Conservation (phyloP, 2,113 vertebrate genomes). For the Conger conger region DNA sequence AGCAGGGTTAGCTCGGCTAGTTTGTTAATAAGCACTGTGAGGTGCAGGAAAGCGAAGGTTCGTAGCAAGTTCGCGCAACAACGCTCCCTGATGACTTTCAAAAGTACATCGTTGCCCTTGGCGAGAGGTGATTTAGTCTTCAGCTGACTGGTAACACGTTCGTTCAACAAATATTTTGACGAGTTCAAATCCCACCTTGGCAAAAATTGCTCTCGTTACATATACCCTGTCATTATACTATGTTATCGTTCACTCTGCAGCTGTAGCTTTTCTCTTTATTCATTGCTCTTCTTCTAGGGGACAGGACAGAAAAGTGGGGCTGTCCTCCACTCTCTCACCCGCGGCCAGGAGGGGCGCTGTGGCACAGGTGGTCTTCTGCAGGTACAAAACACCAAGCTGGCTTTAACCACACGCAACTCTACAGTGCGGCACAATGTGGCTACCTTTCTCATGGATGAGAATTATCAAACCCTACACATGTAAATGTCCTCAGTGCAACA, state of each 20-base stretch:
- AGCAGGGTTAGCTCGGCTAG: too few species aligned
- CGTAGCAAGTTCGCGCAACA: too few species aligned
- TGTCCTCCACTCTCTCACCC: slow-evolving; percentile 45
- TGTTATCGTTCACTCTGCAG: background rate
- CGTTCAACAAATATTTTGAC: too few species aligned
- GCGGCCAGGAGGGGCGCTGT: slow-evolving; percentile 29
- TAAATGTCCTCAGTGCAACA: background rate
- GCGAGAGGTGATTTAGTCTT: too few species aligned
- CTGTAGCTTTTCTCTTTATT: background rate
- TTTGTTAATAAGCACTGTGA: too few species aligned
- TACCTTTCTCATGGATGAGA: background rate
- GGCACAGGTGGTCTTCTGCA: slow-evolving; percentile 41
- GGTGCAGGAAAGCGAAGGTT: too few species aligned
- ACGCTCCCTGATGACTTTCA: too few species aligned
- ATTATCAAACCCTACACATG: background rate
- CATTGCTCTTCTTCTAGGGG: slow-evolving; percentile 37
- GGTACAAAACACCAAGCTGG: slow-evolving; percentile 39
- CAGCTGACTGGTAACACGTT: too few species aligned
- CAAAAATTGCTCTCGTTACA: too few species aligned
- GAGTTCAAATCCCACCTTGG: too few species aligned
- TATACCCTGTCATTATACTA: background rate
- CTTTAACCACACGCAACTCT: background rate
- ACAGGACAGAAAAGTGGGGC: slow-evolving; percentile 52
- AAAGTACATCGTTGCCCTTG: too few species aligned
- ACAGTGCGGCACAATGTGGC: background rate